phyloP scores from a whole-genome alignment of 2,888 invertebrate genomes.

The Microctonus aethiopoides region DNA sequence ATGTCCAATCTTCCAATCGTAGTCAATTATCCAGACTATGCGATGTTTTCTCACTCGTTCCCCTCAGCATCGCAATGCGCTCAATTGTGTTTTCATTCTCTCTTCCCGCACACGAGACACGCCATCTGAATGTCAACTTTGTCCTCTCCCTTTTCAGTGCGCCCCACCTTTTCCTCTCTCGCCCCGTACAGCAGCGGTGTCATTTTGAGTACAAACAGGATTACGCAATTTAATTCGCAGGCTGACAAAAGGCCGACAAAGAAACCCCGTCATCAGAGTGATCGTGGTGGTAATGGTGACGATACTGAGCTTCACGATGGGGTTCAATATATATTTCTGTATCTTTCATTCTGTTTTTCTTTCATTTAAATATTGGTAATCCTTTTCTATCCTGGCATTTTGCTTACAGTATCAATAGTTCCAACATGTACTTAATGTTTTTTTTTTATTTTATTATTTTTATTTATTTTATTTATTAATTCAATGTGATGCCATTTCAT shows the following conservation, averaged over 20 bases:
- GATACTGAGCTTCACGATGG: neutral
- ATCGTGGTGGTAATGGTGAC: neutral
- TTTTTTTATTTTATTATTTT: neutral
- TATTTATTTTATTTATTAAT: neutral
- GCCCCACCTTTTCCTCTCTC: neutral
- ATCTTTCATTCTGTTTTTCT: neutral
- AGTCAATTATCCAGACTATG: constrained; percentile 61
- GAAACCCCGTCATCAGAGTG: neutral
- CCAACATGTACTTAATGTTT: neutral
- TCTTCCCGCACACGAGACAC: constrained; percentile 5
- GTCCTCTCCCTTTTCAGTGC: constrained; percentile 13
- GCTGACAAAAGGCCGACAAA: constrained; percentile 58
- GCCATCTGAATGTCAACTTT: constrained; percentile 61
- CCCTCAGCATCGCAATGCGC: neutral
- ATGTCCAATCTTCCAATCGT: constrained; percentile 66
- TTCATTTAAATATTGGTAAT: neutral
- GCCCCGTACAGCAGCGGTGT: constrained; percentile 56
- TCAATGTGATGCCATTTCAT: neutral
- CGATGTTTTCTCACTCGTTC: constrained; percentile 30
- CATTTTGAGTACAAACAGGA: constrained; percentile 66
- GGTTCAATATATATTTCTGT: neutral
- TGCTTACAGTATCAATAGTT: neutral
- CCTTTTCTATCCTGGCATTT: neutral
- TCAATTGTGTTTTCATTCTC: neutral
- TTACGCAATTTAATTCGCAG: constrained; percentile 65